Percentiles rank a stretch among this genome's conserved stretches.
phyloP scores from a whole-genome alignment of 2,113 vertebrate species.

The Burhinus oedicnemus region DNA sequence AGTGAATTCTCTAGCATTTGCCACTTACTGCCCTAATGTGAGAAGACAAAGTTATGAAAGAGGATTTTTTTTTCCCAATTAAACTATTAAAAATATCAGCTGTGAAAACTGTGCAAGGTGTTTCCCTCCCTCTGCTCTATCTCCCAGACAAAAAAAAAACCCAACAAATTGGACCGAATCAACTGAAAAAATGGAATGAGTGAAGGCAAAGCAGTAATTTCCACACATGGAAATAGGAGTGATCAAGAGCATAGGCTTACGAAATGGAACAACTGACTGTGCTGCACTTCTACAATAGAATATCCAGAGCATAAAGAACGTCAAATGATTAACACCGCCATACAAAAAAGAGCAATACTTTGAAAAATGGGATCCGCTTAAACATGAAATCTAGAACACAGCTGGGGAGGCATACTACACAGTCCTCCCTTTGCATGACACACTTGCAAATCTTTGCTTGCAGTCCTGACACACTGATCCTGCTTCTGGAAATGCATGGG shows the following conservation, averaged over 20 bases:
- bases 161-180: not conserved
- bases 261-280: not conserved
- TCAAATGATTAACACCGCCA: not conserved
- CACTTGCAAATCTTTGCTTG: not conserved
- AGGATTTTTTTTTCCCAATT: not conserved
- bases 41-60: not conserved
- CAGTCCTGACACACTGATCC: not conserved
- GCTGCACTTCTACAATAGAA: not conserved
- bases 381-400: not conserved
- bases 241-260: not conserved
- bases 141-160: not conserved
- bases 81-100: not conserved
- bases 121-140: not conserved
- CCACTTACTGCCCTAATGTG: not conserved
- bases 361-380: not conserved
- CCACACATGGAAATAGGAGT: not conserved
- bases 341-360: not conserved
- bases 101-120: not conserved
- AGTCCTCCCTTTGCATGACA: not conserved
- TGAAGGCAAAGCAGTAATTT: not conserved
- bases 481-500: not conserved
- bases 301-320: not conserved
- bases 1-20: not conserved
- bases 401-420: accelerated
- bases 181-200: not conserved